Percentiles rank a stretch among this genome's conserved stretches.
These are phyloP conservation scores for Pseudochirops corinnae DNA, from an alignment of 2,797 vertebrate genomes.

Conservation along the genomic window DNA sequence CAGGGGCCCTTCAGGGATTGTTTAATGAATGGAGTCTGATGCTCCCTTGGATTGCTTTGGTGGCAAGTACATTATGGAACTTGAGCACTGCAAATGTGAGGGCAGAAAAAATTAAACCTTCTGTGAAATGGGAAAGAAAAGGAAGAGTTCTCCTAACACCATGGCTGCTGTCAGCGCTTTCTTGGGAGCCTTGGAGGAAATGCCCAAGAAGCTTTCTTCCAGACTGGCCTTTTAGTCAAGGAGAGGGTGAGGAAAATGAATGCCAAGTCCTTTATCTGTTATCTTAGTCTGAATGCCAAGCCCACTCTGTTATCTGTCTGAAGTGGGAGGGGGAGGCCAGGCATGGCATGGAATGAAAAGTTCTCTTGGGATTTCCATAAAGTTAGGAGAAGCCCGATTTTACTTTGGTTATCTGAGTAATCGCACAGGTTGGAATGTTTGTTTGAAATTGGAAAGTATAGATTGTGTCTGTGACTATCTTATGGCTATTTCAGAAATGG, in stretches of 20 bases:
- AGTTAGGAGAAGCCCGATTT: conserved; percentile 20
- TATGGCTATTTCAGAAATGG: conserved; percentile 51
- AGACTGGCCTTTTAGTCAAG: background rate
- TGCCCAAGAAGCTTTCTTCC: background rate
- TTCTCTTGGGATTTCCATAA: conserved; percentile 49
- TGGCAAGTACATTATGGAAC: too few species aligned
- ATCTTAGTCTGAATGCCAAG: background rate
- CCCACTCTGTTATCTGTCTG: conserved; percentile 16
- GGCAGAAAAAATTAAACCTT: background rate
- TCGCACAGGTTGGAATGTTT: conserved; percentile 52
- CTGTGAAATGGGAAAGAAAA: background rate
- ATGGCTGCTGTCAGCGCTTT: background rate
- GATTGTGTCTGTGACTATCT: conserved; percentile 42
- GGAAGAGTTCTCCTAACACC: background rate
- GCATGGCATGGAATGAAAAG: conserved; percentile 19
- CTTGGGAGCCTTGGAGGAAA: too few species aligned
- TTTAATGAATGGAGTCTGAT: conserved; percentile 22
- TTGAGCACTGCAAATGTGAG: background rate
- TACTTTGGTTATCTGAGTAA: conserved; percentile 46
- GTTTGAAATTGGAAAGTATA: conserved; percentile 52
- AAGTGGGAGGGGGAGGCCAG: background rate
- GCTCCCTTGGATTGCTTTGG: background rate
- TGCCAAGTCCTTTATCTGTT: background rate
- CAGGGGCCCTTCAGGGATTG: conserved; percentile 43
- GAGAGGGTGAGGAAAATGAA: background rate